Evolutionary conservation across 2,888 invertebrate genomes (phyloP).

Genomic region (Dysmachus trigonus): DNA sequence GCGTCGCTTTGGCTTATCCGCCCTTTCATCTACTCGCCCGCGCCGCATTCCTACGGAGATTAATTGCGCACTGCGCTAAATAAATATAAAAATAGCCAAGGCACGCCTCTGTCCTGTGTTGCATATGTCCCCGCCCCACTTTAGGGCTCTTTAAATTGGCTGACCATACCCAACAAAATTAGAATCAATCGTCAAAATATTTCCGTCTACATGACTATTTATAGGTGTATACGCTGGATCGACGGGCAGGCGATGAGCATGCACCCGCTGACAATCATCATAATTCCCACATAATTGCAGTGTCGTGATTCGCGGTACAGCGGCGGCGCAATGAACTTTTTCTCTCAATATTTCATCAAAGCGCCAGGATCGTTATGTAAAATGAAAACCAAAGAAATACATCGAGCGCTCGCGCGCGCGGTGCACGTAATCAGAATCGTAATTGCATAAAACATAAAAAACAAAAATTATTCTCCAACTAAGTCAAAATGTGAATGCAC

Average conservation of each 20-base stretch:
- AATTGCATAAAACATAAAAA: slow-evolving; percentile 35
- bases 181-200: background rate
- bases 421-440: slow-evolving; percentile 26
- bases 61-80: background rate
- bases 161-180: background rate
- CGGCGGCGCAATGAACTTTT: background rate
- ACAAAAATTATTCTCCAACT: slow-evolving; percentile 20
- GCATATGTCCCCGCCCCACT: background rate
- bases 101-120: background rate
- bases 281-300: slow-evolving; percentile 2
- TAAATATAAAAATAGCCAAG: background rate
- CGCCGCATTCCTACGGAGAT: background rate
- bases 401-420: background rate
- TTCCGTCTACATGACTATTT: background rate
- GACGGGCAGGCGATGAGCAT: background rate
- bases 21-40: background rate
- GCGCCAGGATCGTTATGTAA: background rate
- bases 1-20: background rate
- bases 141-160: background rate
- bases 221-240: background rate
- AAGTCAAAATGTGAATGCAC: slow-evolving; percentile 38
- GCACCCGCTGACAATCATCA: background rate
- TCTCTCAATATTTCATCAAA: background rate
- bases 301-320: background rate
- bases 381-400: background rate